These are phyloP conservation scores for Cyclargus thomasi DNA, from an alignment of 1,140 invertebrate species.

Conservation along the genomic window DNA sequence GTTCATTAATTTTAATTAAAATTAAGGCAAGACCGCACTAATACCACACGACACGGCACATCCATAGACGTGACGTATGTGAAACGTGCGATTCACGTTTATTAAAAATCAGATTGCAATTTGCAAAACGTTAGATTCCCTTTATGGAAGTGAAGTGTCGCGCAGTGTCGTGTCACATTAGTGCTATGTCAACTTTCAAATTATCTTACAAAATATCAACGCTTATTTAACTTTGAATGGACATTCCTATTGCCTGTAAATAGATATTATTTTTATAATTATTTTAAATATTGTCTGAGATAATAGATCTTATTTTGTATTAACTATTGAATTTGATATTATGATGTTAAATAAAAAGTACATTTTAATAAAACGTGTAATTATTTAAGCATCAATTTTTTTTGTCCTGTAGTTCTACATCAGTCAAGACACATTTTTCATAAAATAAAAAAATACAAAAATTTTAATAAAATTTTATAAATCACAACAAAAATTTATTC, in stretches of 20 bases:
- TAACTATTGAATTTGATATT: slow-evolving; percentile 34
- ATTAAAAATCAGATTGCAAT: no score
- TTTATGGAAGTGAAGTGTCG: no score
- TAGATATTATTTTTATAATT: slow-evolving; percentile 4
- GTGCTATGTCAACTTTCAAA: no score
- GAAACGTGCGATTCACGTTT: no score
- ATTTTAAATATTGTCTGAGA: slow-evolving; percentile 33
- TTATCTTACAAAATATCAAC: neutral
- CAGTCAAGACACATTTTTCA: neutral
- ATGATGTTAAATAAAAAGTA: slow-evolving; percentile 52
- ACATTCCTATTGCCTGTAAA: neutral
- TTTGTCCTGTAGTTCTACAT: neutral
- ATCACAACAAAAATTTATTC: neutral
- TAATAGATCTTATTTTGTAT: slow-evolving; percentile 49
- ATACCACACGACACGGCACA: no score
- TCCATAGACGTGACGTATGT: no score
- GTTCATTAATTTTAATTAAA: no score
- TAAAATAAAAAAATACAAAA: neutral
- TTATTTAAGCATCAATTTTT: neutral
- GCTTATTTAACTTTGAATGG: neutral
- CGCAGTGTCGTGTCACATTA: no score
- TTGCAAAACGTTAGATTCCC: no score
- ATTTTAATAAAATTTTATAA: neutral
- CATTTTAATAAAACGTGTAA: slow-evolving; percentile 23
- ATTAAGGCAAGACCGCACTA: no score